Conservation (phyloP, 2,797 vertebrate species). For the Parauchenoglanis punctatus region DNA sequence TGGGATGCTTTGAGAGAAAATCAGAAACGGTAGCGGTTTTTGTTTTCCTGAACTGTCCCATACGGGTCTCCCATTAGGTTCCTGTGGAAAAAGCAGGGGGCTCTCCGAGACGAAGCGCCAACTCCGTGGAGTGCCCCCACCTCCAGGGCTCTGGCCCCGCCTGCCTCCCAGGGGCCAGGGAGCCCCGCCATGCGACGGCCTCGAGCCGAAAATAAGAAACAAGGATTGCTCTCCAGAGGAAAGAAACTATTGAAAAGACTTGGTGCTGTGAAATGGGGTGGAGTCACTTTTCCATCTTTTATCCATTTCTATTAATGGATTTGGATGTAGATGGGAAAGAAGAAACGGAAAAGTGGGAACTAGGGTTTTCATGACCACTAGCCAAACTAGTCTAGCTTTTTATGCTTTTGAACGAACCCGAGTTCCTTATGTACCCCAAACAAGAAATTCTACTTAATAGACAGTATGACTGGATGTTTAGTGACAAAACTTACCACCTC, state of each 20-base stretch:
- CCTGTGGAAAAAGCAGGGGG: slow-evolving; percentile 90
- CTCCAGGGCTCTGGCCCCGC: slow-evolving; percentile 83
- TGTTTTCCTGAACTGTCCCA: slow-evolving; percentile 78
- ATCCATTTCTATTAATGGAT: not conserved
- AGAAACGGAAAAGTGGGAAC: slow-evolving; percentile 35
- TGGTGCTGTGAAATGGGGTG: slow-evolving; percentile 84
- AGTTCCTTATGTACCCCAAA: not conserved
- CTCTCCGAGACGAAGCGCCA: slow-evolving; percentile 86
- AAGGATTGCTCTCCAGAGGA: slow-evolving; percentile 95
- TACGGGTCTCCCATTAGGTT: slow-evolving; percentile 92
- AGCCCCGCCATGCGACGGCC: slow-evolving; percentile 81
- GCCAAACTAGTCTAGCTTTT: slow-evolving; percentile 62
- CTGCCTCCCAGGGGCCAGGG: slow-evolving; percentile 84
- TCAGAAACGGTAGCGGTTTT: slow-evolving; percentile 25
- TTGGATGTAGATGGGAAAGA: slow-evolving; percentile 11
- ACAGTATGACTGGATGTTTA: not conserved
- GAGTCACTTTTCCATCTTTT: not conserved
- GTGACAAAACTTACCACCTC: not conserved
- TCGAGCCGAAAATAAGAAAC: slow-evolving; percentile 90
- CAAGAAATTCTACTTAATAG: not conserved
- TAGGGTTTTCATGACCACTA: slow-evolving; percentile 81
- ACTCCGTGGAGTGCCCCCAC: slow-evolving; percentile 84
- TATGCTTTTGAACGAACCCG: slow-evolving; percentile 6
- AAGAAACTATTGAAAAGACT: slow-evolving; percentile 93
- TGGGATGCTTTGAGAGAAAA: slow-evolving; percentile 67